Percentiles rank a stretch among this genome's conserved stretches.
Conservation (phyloP, 2,113 vertebrate genomes). For the Campylomormyrus tamandua region DNA sequence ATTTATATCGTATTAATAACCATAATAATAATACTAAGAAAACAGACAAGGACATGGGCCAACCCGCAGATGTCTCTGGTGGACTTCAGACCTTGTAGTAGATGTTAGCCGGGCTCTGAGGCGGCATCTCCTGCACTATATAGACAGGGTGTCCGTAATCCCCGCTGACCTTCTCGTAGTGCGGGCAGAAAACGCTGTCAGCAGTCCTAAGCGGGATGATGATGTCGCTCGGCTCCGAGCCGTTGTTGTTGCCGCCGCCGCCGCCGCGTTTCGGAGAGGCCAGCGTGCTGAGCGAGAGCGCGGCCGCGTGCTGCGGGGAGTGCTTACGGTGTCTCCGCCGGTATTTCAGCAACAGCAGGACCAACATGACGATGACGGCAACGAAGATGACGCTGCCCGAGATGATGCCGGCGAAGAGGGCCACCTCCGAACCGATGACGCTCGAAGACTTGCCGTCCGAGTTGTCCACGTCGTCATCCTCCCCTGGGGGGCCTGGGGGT, state of each 20-base stretch:
- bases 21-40: slow-evolving; percentile 44
- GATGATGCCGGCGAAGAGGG: slow-evolving; percentile 91
- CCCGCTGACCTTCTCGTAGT: slow-evolving; percentile 98
- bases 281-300: slow-evolving; percentile 91
- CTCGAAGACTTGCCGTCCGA: slow-evolving; percentile 71
- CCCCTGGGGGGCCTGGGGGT: slow-evolving; percentile 37
- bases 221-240: slow-evolving; percentile 99
- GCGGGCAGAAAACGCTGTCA: slow-evolving; percentile 98
- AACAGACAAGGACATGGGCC: slow-evolving; percentile 4
- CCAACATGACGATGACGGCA: slow-evolving; percentile 95
- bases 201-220: slow-evolving; percentile 98
- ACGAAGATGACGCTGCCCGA: slow-evolving; percentile 97
- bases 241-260: slow-evolving; percentile 83
- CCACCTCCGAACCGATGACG: slow-evolving; percentile 87
- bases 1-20: slow-evolving; percentile 37
- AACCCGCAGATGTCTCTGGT: slow-evolving; percentile 5
- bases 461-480: slow-evolving; percentile 37
- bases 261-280: slow-evolving; percentile 90
- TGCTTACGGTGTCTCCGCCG: slow-evolving; percentile 91
- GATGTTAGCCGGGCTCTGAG: slow-evolving; percentile 98
- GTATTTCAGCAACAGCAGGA: slow-evolving; percentile 92
- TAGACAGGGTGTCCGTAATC: slow-evolving; percentile 98
- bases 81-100: slow-evolving; percentile 96
- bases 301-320: slow-evolving; percentile 85
- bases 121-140: slow-evolving; percentile 98